These are phyloP conservation scores for Pseudochirops cupreus DNA, from an alignment of 2,797 vertebrate species.

Conservation along the genomic window DNA sequence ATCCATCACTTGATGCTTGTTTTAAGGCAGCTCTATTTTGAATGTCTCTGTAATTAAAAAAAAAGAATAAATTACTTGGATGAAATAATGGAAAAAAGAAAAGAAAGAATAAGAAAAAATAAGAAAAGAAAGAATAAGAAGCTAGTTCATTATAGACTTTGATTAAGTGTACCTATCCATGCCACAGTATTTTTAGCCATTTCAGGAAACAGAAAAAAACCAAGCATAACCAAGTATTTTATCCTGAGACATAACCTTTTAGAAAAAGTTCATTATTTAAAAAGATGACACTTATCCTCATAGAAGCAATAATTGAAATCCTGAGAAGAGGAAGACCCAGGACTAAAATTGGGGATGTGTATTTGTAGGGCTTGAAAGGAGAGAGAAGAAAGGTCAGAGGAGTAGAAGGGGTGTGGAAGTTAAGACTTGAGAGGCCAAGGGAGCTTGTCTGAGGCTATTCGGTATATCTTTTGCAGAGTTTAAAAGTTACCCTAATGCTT, in stretches of 20 bases:
- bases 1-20: constrained; percentile 18
- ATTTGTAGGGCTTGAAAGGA: background rate
- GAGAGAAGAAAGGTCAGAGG: background rate
- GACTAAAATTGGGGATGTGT: background rate
- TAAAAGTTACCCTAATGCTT: background rate
- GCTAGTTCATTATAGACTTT: background rate
- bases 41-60: constrained; percentile 46
- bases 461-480: background rate
- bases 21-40: constrained; percentile 53
- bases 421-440: background rate
- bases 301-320: background rate
- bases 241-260: background rate
- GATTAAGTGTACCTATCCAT: background rate
- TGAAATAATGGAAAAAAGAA: background rate
- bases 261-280: background rate
- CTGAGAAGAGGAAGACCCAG: background rate
- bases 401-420: background rate
- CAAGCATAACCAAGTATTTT: background rate
- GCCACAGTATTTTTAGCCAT: background rate
- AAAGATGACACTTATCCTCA: background rate
- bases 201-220: background rate
- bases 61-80: constrained; percentile 15
- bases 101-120: background rate
- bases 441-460: background rate
- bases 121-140: background rate